Evolutionary conservation across 2,113 vertebrate species (phyloP).

Genomic region (Erinaceus europaeus): DNA sequence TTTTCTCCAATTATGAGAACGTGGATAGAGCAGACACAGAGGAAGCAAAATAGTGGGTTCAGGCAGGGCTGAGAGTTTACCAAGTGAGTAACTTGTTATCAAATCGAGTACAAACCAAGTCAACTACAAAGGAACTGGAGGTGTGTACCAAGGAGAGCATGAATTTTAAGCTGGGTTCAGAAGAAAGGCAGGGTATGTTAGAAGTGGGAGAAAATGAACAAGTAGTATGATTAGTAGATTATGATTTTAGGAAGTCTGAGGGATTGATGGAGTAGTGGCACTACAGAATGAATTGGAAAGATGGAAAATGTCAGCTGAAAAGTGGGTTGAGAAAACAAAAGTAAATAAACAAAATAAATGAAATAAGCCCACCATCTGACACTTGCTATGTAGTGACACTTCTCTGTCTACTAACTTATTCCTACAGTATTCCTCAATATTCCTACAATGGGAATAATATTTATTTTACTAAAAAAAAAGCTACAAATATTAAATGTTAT

Average conservation of each 20-base stretch:
- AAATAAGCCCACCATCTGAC: background rate
- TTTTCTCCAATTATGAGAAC: background rate
- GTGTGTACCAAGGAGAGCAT: background rate
- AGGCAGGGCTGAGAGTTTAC: background rate
- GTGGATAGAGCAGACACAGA: background rate
- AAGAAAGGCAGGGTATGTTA: background rate
- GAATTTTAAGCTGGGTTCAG: background rate
- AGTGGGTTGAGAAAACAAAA: constrained; percentile 1
- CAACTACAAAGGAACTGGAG: background rate
- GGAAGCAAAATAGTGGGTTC: background rate
- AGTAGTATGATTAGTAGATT: background rate
- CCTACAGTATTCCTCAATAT: too few relatives aligned
- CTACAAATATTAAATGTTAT: background rate
- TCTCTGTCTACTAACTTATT: too few relatives aligned
- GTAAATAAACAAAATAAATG: too few relatives aligned
- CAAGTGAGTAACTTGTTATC: too few relatives aligned
- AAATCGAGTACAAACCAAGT: background rate
- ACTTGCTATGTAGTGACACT: background rate
- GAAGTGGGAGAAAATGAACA: background rate
- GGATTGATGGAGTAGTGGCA: background rate
- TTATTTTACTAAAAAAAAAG: background rate
- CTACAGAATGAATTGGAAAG: background rate
- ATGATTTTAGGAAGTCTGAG: background rate
- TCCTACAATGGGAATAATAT: background rate
- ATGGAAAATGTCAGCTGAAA: background rate